These are phyloP conservation scores for Kryptolebias ocellatus DNA, from an alignment of 2,797 vertebrate genomes.

Conservation along the genomic window DNA sequence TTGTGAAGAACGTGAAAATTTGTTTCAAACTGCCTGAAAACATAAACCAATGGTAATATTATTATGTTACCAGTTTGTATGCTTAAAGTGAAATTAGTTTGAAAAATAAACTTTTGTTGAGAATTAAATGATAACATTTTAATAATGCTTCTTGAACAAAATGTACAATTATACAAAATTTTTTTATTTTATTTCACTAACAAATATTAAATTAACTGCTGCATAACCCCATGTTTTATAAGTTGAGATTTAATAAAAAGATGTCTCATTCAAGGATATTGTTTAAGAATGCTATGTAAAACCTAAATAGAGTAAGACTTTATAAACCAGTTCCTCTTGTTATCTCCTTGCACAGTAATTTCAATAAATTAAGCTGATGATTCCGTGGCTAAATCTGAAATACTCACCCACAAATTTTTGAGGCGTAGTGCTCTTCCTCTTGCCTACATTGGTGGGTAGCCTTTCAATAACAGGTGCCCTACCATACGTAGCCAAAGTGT, in stretches of 20 bases:
- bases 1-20: background rate
- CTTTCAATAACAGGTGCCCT: conserved; percentile 97
- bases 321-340: too few relatives aligned
- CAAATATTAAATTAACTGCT: background rate
- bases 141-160: background rate
- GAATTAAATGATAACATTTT: background rate
- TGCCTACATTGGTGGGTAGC: conserved; percentile 93
- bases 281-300: background rate
- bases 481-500: conserved; percentile 89
- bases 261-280: too few relatives aligned
- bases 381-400: background rate
- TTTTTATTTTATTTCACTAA: background rate
- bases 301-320: background rate
- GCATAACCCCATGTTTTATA: background rate
- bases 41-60: background rate
- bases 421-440: conserved; percentile 98
- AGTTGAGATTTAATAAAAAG: background rate
- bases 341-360: too few relatives aligned
- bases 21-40: background rate
- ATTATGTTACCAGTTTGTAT: background rate
- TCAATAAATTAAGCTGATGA: background rate
- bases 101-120: background rate
- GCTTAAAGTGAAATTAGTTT: conserved; percentile 3
- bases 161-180: too few relatives aligned
- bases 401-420: conserved; percentile 98